These are phyloP conservation scores for Carcharodon carcharias DNA, from an alignment of 2,797 vertebrate genomes.

Conservation along the genomic window DNA sequence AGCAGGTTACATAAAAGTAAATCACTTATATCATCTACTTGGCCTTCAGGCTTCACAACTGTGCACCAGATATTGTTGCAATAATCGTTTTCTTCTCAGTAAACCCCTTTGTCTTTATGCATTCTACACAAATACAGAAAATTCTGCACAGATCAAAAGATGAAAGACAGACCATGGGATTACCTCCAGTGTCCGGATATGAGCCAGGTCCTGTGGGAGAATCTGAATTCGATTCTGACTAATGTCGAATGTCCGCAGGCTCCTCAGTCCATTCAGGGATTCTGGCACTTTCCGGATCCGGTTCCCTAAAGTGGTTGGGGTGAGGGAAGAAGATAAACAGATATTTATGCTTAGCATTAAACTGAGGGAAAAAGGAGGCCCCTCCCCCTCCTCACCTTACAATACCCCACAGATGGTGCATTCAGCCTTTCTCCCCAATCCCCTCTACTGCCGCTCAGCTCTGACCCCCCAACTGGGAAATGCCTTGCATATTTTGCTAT, in stretches of 20 bases:
- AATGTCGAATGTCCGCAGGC: conserved; percentile 73
- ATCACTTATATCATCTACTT: not conserved
- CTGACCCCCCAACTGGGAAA: not conserved
- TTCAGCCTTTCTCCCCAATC: not conserved
- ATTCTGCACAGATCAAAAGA: not conserved
- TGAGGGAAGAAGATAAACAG: not conserved
- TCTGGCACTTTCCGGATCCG: conserved; percentile 66
- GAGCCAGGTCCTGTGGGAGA: conserved; percentile 67
- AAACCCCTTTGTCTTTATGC: not conserved
- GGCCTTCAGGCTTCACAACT: not conserved
- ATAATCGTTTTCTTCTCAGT: no score
- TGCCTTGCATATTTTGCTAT: not conserved
- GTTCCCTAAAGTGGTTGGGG: conserved; percentile 61
- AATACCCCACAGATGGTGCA: not conserved
- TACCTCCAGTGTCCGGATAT: conserved; percentile 74
- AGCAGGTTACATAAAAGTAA: not conserved
- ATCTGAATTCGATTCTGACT: conserved; percentile 68
- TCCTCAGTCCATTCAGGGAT: conserved; percentile 59
- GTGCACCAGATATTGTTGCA: not conserved
- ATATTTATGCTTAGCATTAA: not conserved
- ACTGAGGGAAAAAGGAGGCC: no score
- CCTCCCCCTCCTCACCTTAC: no score
- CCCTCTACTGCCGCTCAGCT: not conserved
- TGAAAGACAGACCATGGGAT: not conserved
- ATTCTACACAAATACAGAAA: not conserved